These are phyloP conservation scores for Melanchra persicariae DNA, from an alignment of 2,888 invertebrate genomes.

Conservation along the genomic window DNA sequence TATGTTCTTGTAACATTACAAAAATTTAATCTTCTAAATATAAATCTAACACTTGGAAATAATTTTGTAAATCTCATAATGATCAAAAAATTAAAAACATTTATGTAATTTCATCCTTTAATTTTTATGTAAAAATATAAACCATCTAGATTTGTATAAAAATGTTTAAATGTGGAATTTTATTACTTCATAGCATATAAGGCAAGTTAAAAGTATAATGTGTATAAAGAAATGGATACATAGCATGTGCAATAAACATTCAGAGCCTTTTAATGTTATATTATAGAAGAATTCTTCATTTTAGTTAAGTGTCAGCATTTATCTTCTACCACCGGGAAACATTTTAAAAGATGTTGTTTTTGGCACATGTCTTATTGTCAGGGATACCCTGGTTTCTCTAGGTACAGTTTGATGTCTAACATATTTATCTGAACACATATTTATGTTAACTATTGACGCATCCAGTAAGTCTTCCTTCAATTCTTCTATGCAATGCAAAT, in stretches of 20 bases:
- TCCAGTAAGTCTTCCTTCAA: conserved; percentile 91
- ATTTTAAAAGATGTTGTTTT: conserved; percentile 95
- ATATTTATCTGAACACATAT: conserved; percentile 91
- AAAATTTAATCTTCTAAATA: conserved; percentile 58
- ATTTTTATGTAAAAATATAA: conserved; percentile 61
- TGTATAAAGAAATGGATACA: conserved; percentile 10
- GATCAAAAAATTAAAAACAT: conserved; percentile 66
- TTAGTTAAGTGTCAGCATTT: too few relatives aligned
- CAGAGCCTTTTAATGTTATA: too few relatives aligned
- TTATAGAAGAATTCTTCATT: too few relatives aligned
- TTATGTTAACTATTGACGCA: conserved; percentile 92
- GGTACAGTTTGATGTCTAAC: conserved; percentile 89
- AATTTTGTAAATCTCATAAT: conserved; percentile 84
- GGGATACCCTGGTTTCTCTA: conserved; percentile 94
- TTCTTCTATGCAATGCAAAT: conserved; percentile 97
- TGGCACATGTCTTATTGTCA: conserved; percentile 98
- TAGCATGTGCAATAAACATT: background rate
- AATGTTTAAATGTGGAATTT: conserved; percentile 41
- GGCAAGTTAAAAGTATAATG: conserved; percentile 6
- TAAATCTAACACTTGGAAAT: conserved; percentile 70
- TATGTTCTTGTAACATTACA: conserved; percentile 51
- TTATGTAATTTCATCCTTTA: conserved; percentile 53
- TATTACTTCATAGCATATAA: conserved; percentile 2
- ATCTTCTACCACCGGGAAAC: conserved; percentile 89
- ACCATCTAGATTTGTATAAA: conserved; percentile 78